Conservation (phyloP, 2,888 invertebrate species). For the Tenthredo scrophulariae region DNA sequence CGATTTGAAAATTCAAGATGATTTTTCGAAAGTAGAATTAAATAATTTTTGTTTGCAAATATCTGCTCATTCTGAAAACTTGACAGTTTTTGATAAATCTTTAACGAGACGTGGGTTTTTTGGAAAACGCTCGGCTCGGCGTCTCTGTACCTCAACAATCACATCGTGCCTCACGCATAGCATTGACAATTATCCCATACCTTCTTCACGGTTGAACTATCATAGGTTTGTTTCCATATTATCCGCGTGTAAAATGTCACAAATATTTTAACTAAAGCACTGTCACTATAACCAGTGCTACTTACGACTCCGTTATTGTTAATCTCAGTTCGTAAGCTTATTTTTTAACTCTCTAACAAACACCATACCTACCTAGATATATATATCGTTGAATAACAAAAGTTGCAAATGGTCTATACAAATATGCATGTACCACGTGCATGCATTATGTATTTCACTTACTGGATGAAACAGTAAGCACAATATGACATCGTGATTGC, state of each 20-base stretch:
- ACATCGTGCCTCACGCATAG: constrained; percentile 27
- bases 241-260: background rate
- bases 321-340: constrained; percentile 18
- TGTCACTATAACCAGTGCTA: constrained; percentile 33
- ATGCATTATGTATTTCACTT: constrained; percentile 8
- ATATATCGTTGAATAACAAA: background rate
- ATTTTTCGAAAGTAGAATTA: constrained; percentile 18
- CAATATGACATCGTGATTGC: constrained; percentile 1
- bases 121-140: background rate
- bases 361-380: background rate
- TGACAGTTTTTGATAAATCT: background rate
- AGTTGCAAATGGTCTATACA: background rate
- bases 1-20: constrained; percentile 6
- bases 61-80: background rate
- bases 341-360: constrained; percentile 27
- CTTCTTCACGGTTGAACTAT: background rate
- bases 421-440: background rate
- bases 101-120: background rate
- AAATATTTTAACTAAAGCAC: constrained; percentile 31
- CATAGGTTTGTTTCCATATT: constrained; percentile 12
- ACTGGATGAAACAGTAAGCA: constrained; percentile 7
- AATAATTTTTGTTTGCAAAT: background rate
- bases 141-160: background rate
- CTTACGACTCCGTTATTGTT: background rate
- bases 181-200: constrained; percentile 11